Evolutionary conservation across 2,113 vertebrate genomes (phyloP).

Genomic region (Symphodus melops): DNA sequence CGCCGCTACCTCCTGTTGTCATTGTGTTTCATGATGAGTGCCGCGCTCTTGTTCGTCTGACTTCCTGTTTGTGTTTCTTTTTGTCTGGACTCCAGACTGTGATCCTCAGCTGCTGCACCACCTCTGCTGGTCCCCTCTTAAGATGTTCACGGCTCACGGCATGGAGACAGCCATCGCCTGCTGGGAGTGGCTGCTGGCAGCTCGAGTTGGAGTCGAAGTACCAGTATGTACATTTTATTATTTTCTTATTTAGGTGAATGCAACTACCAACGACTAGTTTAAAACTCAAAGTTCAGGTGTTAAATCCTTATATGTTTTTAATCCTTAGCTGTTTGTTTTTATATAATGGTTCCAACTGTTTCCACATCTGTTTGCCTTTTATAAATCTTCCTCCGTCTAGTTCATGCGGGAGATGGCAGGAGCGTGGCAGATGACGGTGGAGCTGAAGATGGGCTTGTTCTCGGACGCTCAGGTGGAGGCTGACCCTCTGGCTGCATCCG

Average conservation of each 20-base stretch:
- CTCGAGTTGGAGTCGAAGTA: conserved; percentile 93
- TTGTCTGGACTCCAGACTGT: conserved; percentile 82
- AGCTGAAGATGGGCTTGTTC: conserved; percentile 95
- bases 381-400: conserved; percentile 65
- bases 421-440: conserved; percentile 99
- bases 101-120: conserved; percentile 96
- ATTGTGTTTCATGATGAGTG: not conserved
- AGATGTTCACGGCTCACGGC: conserved; percentile 96
- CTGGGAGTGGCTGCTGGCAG: conserved; percentile 99
- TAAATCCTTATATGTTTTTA: no score
- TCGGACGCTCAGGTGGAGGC: conserved; percentile 93
- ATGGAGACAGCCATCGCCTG: conserved; percentile 97
- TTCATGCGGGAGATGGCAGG: conserved; percentile 99
- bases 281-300: no score
- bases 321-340: no score
- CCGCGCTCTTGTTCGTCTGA: not conserved
- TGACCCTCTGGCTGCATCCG: conserved; percentile 95
- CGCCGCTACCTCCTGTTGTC: not conserved
- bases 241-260: no score
- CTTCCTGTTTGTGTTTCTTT: not conserved
- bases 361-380: not conserved
- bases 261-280: no score
- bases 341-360: no score
- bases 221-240: conserved; percentile 83
- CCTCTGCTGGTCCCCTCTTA: conserved; percentile 96